These are phyloP conservation scores for Diachasmimorpha longicaudata DNA, from an alignment of 1,140 invertebrate genomes.

Conservation along the genomic window DNA sequence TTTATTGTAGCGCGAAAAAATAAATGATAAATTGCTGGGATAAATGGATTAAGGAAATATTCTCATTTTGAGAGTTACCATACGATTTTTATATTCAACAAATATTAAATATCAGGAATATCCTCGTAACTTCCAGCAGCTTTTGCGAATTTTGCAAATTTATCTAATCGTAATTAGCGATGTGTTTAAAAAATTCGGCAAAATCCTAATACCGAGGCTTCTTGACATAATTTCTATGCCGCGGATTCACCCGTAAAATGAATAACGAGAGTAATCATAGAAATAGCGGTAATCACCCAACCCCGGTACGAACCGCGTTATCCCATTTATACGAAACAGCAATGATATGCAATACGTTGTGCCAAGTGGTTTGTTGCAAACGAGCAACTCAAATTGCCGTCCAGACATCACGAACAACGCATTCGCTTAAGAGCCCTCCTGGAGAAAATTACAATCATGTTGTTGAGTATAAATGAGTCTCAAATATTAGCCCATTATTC, in stretches of 20 bases:
- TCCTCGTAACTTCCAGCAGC: no score
- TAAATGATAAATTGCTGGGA: no score
- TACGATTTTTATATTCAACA: no score
- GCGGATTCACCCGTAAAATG: not conserved
- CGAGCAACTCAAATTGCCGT: not conserved
- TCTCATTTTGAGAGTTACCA: no score
- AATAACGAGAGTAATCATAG: not conserved
- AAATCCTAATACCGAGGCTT: not conserved
- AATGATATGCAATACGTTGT: not conserved
- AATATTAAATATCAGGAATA: no score
- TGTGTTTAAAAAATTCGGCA: no score
- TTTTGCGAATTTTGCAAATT: no score
- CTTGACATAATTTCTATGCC: not conserved
- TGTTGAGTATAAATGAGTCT: not conserved
- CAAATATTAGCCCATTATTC: not conserved
- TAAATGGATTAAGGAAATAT: no score
- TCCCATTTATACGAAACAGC: not conserved
- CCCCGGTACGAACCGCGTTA: not conserved
- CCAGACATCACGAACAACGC: not conserved
- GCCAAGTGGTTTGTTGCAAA: not conserved
- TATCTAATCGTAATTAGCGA: no score
- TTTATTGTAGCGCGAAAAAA: no score
- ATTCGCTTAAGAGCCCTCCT: not conserved
- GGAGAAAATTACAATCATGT: not conserved
- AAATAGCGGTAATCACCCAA: not conserved